phyloP scores from a whole-genome alignment of 37 sponge, comb jelly and placozoan genomes.

The Eunapius fragilis region DNA sequence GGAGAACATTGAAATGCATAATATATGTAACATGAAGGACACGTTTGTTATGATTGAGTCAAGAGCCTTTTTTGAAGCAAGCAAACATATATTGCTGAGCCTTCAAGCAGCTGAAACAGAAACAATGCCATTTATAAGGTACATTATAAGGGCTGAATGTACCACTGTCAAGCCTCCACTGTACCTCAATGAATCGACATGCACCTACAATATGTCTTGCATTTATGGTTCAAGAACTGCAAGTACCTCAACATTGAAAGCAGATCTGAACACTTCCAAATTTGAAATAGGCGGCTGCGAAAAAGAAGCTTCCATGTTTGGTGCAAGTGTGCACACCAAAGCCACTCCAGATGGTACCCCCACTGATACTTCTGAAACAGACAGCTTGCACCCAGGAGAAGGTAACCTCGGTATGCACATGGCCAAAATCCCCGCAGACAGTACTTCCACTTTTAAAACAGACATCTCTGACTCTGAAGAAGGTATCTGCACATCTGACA shows the following conservation, averaged over 20 bases:
- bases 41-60: constrained; percentile 59
- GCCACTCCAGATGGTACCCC: no score
- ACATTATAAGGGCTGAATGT: constrained; percentile 56
- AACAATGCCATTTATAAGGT: constrained; percentile 81
- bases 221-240: constrained; percentile 11
- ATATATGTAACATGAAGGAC: not conserved
- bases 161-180: constrained; percentile 23
- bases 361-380: no score
- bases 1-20: constrained; percentile 7
- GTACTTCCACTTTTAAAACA: not conserved
- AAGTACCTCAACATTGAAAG: not conserved
- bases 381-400: no score
- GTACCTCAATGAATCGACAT: constrained; percentile 6
- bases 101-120: constrained; percentile 45
- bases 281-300: not conserved
- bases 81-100: constrained; percentile 43
- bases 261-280: not conserved
- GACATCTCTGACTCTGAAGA: not conserved
- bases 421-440: no score
- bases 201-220: constrained; percentile 21
- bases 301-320: no score
- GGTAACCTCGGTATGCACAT: no score
- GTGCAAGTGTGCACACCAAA: no score
- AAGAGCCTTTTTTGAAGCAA: constrained; percentile 67
- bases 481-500: not conserved